Conservation (phyloP, 2,888 invertebrate species). For the Torymus tubicola region DNA sequence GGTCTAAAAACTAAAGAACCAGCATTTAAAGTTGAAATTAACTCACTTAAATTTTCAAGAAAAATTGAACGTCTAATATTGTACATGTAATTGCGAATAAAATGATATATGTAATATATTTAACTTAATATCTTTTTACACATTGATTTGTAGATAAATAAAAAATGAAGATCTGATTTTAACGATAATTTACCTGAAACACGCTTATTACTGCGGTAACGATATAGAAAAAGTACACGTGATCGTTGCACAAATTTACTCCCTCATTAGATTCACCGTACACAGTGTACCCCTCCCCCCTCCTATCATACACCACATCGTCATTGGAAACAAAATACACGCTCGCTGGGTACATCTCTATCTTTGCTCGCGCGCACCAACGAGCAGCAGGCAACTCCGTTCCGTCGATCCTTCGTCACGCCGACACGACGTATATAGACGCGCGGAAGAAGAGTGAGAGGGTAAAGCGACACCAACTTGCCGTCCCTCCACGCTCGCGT, state of each 20-base stretch:
- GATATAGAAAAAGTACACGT: not conserved
- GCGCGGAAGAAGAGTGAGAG: not conserved
- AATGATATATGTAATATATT: too few species aligned
- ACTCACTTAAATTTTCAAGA: too few species aligned
- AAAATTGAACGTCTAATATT: too few species aligned
- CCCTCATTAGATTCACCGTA: not conserved
- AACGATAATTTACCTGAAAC: too few species aligned
- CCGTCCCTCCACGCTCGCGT: conserved; percentile 23
- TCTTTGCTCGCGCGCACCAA: conserved; percentile 4
- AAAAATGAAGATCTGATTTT: too few species aligned
- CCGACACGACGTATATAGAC: not conserved
- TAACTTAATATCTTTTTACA: too few species aligned
- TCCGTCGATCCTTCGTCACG: conserved; percentile 5
- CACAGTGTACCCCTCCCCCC: too few species aligned
- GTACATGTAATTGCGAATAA: too few species aligned
- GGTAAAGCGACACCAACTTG: conserved; percentile 44
- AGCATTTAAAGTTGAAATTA: too few species aligned
- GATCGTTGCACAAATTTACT: conserved; percentile 15
- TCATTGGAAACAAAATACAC: not conserved
- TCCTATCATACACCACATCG: not conserved
- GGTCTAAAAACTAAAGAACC: too few species aligned
- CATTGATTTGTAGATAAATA: too few species aligned
- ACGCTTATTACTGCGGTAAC: not conserved
- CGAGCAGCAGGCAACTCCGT: not conserved
- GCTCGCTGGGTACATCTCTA: conserved; percentile 13